phyloP scores from a whole-genome alignment of 1,140 invertebrate genomes.

The Zaprionus vittiger region DNA sequence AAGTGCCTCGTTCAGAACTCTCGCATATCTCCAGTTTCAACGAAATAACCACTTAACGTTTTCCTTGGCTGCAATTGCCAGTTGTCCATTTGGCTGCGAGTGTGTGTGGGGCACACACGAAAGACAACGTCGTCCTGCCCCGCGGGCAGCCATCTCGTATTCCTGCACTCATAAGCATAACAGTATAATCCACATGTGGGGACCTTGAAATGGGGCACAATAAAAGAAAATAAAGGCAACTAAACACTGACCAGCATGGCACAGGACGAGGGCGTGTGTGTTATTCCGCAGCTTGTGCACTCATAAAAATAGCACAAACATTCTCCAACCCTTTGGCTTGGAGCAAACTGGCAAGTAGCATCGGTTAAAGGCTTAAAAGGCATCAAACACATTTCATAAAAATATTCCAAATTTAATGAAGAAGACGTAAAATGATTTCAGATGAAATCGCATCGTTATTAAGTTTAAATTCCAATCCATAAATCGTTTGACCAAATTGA shows the following conservation, averaged over 20 bases:
- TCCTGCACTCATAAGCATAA: constrained; percentile 16
- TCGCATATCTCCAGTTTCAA: constrained; percentile 20
- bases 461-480: background rate
- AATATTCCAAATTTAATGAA: background rate
- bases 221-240: constrained; percentile 35
- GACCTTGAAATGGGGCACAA: constrained; percentile 16
- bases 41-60: constrained; percentile 39
- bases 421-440: background rate
- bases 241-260: constrained; percentile 26
- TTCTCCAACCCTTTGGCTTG: constrained; percentile 6
- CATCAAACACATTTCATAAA: background rate
- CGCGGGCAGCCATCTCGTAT: background rate
- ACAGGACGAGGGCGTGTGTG: constrained; percentile 1
- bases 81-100: constrained; percentile 17
- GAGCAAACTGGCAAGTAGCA: background rate
- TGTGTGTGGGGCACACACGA: background rate
- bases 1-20: constrained; percentile 20
- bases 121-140: constrained; percentile 27
- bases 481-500: background rate
- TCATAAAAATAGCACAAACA: constrained; percentile 36
- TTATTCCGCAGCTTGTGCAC: constrained; percentile 30
- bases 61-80: constrained; percentile 37
- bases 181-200: constrained; percentile 18
- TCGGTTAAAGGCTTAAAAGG: background rate
- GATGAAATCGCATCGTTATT: background rate